Evolutionary conservation across 2,113 vertebrate species (phyloP).

Genomic region (Marcusenius ussheri): DNA sequence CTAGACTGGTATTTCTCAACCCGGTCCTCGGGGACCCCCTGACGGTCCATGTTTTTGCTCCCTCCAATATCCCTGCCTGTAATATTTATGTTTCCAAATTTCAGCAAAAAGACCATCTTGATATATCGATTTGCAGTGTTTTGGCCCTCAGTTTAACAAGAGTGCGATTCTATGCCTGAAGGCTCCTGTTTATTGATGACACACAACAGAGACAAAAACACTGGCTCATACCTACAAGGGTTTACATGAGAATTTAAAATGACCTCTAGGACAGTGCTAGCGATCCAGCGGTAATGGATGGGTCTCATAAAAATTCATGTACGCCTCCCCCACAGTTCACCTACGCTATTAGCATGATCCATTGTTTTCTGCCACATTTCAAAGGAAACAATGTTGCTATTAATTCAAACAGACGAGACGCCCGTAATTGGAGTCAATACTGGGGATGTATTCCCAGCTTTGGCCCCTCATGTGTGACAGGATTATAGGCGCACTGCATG

Average conservation of each 20-base stretch:
- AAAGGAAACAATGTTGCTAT: slow-evolving; percentile 33
- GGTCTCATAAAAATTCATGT: slow-evolving; percentile 11
- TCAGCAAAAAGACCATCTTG: background rate
- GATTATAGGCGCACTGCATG: background rate
- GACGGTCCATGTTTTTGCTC: background rate
- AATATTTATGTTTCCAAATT: background rate
- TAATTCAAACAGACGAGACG: slow-evolving; percentile 40
- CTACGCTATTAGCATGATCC: slow-evolving; percentile 31
- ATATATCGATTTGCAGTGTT: background rate
- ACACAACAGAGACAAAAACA: background rate
- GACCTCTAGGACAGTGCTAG: background rate
- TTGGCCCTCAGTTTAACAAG: background rate
- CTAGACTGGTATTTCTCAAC: background rate
- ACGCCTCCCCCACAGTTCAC: background rate
- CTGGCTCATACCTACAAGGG: background rate
- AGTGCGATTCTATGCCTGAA: background rate
- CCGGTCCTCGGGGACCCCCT: background rate
- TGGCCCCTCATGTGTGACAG: background rate
- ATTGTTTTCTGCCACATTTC: slow-evolving; percentile 31
- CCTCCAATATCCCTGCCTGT: background rate
- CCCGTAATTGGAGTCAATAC: slow-evolving; percentile 38
- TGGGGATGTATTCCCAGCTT: slow-evolving; percentile 14
- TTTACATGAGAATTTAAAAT: background rate
- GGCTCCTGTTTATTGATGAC: background rate
- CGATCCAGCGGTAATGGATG: background rate